phyloP scores from a whole-genome alignment of 2,797 vertebrate species.

The Diglossa cyanea region DNA sequence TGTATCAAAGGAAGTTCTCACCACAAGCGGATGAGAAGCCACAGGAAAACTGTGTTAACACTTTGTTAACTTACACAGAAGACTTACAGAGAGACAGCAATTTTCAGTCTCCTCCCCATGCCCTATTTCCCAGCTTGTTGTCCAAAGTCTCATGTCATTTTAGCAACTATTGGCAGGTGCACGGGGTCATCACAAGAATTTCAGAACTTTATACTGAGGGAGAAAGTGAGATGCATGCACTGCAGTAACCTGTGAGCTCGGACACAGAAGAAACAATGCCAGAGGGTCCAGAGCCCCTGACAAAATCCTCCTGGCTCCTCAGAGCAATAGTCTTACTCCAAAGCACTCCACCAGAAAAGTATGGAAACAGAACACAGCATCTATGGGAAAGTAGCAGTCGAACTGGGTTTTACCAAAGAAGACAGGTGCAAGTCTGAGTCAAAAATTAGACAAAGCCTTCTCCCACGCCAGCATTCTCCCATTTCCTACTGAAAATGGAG shows the following conservation, averaged over 20 bases:
- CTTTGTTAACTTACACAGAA: neutral
- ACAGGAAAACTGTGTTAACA: neutral
- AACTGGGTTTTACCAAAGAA: neutral
- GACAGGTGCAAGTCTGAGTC: neutral
- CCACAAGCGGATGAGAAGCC: neutral
- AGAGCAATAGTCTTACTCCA: neutral
- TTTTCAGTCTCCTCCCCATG: neutral
- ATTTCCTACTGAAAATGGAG: neutral
- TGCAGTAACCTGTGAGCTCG: neutral
- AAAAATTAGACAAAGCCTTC: neutral
- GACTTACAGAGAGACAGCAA: neutral
- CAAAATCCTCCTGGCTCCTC: neutral
- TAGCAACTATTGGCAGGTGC: neutral
- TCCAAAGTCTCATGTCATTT: neutral
- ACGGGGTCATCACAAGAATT: neutral
- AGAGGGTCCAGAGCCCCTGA: neutral
- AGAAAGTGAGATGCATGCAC: neutral
- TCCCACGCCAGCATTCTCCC: neutral
- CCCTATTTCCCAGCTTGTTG: neutral
- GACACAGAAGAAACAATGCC: neutral
- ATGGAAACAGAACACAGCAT: neutral
- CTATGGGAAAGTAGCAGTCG: neutral
- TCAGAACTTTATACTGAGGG: neutral
- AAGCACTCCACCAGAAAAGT: neutral
- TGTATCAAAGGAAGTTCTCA: neutral